These are phyloP conservation scores for Pseudochirops corinnae DNA, from an alignment of 2,797 vertebrate species.

Conservation along the genomic window DNA sequence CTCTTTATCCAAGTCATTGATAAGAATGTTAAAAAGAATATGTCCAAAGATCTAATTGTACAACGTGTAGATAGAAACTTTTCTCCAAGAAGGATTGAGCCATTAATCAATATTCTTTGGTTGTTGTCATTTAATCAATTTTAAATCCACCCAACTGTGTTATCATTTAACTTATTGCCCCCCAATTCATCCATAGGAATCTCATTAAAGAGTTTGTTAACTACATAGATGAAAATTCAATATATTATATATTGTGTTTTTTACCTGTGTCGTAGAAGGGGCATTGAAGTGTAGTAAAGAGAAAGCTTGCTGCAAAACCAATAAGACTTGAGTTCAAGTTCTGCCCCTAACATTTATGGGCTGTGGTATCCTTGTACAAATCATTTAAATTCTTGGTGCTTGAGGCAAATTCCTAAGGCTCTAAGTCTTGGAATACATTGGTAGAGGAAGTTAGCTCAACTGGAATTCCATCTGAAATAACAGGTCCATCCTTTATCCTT, in stretches of 20 bases:
- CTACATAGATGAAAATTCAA: neutral
- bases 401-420: neutral
- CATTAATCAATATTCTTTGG: neutral
- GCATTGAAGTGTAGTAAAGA: neutral
- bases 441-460: neutral
- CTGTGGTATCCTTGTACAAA: neutral
- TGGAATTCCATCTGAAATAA: neutral
- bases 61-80: neutral
- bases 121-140: neutral
- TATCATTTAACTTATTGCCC: neutral
- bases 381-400: neutral
- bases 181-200: neutral
- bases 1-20: neutral
- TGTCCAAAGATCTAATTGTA: neutral
- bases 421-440: neutral
- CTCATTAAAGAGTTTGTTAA: neutral
- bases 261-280: neutral
- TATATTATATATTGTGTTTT: neutral
- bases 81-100: neutral
- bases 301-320: neutral
- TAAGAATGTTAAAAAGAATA: neutral
- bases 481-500: neutral
- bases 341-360: neutral
- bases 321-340: neutral
- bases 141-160: neutral